phyloP scores from a whole-genome alignment of 2,113 vertebrate species.

The Semicossyphus pulcher region DNA sequence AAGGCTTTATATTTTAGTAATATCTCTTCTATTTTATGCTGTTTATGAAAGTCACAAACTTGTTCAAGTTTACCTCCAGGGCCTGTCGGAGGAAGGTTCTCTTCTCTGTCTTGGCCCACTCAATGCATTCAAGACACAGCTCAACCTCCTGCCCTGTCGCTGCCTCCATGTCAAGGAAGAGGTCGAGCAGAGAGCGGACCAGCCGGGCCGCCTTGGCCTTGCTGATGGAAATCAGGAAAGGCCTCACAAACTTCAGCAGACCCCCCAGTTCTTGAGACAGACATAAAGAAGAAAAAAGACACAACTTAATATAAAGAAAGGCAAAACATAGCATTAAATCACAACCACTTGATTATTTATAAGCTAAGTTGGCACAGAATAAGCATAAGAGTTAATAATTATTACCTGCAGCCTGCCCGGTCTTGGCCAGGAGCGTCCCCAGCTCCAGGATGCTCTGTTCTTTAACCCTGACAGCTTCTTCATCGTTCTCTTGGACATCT shows the following conservation, averaged over 20 bases:
- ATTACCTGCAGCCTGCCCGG: slow-evolving; percentile 96
- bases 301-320: background rate
- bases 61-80: slow-evolving; percentile 87
- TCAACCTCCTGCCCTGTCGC: slow-evolving; percentile 99
- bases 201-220: slow-evolving; percentile 94
- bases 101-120: slow-evolving; percentile 99
- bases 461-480: slow-evolving; percentile 97
- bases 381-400: background rate
- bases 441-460: slow-evolving; percentile 99
- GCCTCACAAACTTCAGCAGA: slow-evolving; percentile 96
- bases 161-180: slow-evolving; percentile 99
- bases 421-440: slow-evolving; percentile 95
- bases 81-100: slow-evolving; percentile 98
- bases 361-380: background rate
- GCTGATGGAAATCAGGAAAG: slow-evolving; percentile 97
- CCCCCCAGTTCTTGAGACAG: slow-evolving; percentile 91
- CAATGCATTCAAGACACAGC: slow-evolving; percentile 98
- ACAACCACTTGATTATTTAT: background rate
- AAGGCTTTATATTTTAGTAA: background rate
- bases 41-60: background rate
- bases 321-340: no score
- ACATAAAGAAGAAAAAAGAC: background rate
- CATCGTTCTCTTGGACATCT: slow-evolving; percentile 96
- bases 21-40: no score
- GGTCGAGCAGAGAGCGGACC: slow-evolving; percentile 95